Evolutionary conservation across 64 coral and sea anemone genomes (phyloP).

Genomic region (Orbicella faveolata): DNA sequence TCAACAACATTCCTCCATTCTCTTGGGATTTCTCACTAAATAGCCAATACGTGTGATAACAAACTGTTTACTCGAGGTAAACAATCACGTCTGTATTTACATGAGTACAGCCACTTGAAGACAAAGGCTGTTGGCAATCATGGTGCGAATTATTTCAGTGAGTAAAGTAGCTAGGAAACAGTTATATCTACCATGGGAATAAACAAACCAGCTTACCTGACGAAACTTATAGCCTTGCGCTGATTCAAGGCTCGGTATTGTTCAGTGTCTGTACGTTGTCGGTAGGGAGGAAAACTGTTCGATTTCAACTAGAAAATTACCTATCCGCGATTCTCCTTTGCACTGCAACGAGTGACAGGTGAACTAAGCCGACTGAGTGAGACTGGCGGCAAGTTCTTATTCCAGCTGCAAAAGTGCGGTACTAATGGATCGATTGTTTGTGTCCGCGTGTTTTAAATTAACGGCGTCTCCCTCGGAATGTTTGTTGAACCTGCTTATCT

Average conservation of each 20-base stretch:
- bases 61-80: slow-evolving; percentile 25
- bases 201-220: slow-evolving; percentile 1
- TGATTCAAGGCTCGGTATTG: background rate
- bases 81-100: slow-evolving; percentile 17
- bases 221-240: background rate
- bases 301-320: background rate
- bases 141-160: background rate
- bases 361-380: background rate
- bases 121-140: background rate
- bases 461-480: slow-evolving; percentile 10
- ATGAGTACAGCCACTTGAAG: slow-evolving; percentile 21
- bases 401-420: background rate
- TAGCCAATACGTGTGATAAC: slow-evolving; percentile 5
- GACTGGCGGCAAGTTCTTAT: background rate
- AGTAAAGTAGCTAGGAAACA: background rate
- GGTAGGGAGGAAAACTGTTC: too few species aligned
- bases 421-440: background rate
- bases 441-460: slow-evolving; percentile 11
- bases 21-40: background rate
- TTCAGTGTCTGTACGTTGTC: background rate
- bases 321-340: background rate
- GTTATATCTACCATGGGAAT: background rate
- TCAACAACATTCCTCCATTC: background rate
- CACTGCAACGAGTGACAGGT: background rate
- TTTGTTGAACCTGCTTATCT: slow-evolving; percentile 16